Base-by-base conservation (phyloP, 2,797 vertebrate genomes). In the Aplochiton taeniatus region DNA sequence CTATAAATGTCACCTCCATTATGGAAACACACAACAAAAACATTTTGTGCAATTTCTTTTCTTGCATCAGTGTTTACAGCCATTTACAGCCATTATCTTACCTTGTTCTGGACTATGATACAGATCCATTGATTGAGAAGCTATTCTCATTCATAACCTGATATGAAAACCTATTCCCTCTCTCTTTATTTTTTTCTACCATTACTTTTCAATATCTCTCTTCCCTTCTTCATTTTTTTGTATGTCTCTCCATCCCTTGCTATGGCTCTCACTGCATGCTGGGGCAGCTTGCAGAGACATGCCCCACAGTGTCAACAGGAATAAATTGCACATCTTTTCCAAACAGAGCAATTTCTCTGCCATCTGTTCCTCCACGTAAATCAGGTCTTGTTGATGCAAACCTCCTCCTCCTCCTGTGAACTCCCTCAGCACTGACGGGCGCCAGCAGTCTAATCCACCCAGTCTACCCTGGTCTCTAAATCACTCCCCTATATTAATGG, bases 291-390 rank as follows among this genome's bases (percentile, higher is more conserved):
- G 44, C 53, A 66, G 48, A 51, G 41, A 43, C 61, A 20, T 56
- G 18, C 61, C 44, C 55, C 61, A 49, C 47, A 65, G 53, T 77
- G 76, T 85, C 78, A 77, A 78, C 71, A 65, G 69, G 84, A 88
- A 85, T 87, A 80, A 89, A 89, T 78, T 79, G 75, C 78, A 83
- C 82, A 85, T 88, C 84, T 85, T 88, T 75, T 88, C 70, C 87
- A 89, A 89, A 91, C 88, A 88, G 85, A 87, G 85, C 81, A 84
- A 85, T 83, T 88, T 88, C 79, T 83, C 71, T 9, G 53, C 87
- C 90, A 91, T 90, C 87, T 92, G 90, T 83, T 88, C 85, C n/a
- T 67, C 71, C 6, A 56, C 61, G 65, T 90, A 88, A 90, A 90
- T 88, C 85, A 86, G 77, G 61, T 61, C 61, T 83, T 83, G 84